A percentile compares a stretch with the other conserved stretches of the same genome.
Evolutionary conservation across 2,113 vertebrate species (phyloP).

Genomic region (Erythrolamprus reginae): DNA sequence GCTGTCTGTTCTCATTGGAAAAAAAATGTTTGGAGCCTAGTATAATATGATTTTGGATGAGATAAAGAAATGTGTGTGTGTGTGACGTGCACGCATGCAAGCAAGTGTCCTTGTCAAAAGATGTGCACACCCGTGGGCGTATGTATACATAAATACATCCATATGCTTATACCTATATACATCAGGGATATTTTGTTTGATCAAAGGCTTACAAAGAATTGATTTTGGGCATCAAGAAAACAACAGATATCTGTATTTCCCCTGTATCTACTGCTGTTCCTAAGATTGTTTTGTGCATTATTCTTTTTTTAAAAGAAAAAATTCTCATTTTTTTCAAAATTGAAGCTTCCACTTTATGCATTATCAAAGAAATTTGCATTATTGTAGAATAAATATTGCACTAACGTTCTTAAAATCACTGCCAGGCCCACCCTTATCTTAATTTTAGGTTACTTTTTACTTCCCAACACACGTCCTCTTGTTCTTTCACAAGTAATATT

Average conservation of each 20-base stretch:
- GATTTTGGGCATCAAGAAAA: slow-evolving; percentile 1
- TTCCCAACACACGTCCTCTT: slow-evolving; percentile 22
- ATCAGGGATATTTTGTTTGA: slow-evolving; percentile 39
- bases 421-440: slow-evolving; percentile 43
- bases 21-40: slow-evolving; percentile 37
- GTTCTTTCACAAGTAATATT: slow-evolving; percentile 38
- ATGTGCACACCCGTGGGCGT: slow-evolving; percentile 2
- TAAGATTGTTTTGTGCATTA: slow-evolving; percentile 2
- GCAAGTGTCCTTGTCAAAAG: not conserved
- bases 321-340: too few species aligned
- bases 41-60: slow-evolving; percentile 30
- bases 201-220: slow-evolving; percentile 29
- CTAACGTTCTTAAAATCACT: slow-evolving; percentile 56
- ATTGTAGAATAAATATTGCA: slow-evolving; percentile 52
- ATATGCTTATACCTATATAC: not conserved
- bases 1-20: slow-evolving; percentile 56
- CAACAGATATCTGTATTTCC: not conserved
- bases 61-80: slow-evolving; percentile 1
- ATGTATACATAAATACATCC: not conserved
- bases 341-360: slow-evolving; percentile 34
- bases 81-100: not conserved
- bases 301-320: slow-evolving; percentile 9
- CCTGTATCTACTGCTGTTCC: slow-evolving; percentile 31
- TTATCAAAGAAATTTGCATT: slow-evolving; percentile 43
- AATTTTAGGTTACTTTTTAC: slow-evolving; percentile 36